Evolutionary conservation across 1,140 invertebrate genomes (phyloP).

Genomic region (Dinoponera quadriceps): DNA sequence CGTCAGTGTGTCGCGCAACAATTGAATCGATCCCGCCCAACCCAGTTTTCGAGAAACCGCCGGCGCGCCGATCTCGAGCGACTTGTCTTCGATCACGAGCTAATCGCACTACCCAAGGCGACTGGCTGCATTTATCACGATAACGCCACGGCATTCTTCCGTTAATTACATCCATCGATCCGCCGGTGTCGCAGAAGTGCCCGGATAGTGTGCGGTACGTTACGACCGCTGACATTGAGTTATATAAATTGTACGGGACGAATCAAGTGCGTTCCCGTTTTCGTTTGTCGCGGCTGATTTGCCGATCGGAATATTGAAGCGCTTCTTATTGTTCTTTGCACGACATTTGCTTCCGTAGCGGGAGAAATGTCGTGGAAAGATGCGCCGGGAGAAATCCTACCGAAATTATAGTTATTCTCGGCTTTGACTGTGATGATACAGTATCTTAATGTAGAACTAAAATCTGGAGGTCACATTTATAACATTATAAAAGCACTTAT

Average conservation of each 20-base stretch:
- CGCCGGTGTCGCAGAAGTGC: conserved; percentile 1
- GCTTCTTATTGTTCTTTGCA: too few relatives aligned
- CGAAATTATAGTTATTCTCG: too few relatives aligned
- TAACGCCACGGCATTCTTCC: conserved; percentile 37
- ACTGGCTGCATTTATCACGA: conserved; percentile 45
- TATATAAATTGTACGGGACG: not conserved
- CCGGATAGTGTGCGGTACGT: not conserved
- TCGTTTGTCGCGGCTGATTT: too few relatives aligned
- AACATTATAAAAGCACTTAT: too few relatives aligned
- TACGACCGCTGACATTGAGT: not conserved
- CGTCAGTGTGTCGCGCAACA: conserved; percentile 45
- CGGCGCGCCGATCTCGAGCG: not conserved
- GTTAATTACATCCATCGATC: conserved; percentile 26
- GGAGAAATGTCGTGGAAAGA: too few relatives aligned
- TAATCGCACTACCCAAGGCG: conserved; percentile 22
- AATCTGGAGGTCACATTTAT: too few relatives aligned
- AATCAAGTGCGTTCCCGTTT: too few relatives aligned
- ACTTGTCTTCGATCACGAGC: conserved; percentile 44
- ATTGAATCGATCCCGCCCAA: conserved; percentile 63
- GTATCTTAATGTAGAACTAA: too few relatives aligned
- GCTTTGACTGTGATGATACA: too few relatives aligned
- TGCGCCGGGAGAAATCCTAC: too few relatives aligned
- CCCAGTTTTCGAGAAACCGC: conserved; percentile 55
- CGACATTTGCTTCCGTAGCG: too few relatives aligned
- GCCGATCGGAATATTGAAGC: too few relatives aligned